Conservation (phyloP, 2,113 vertebrate species). For the Vombatus ursinus region DNA sequence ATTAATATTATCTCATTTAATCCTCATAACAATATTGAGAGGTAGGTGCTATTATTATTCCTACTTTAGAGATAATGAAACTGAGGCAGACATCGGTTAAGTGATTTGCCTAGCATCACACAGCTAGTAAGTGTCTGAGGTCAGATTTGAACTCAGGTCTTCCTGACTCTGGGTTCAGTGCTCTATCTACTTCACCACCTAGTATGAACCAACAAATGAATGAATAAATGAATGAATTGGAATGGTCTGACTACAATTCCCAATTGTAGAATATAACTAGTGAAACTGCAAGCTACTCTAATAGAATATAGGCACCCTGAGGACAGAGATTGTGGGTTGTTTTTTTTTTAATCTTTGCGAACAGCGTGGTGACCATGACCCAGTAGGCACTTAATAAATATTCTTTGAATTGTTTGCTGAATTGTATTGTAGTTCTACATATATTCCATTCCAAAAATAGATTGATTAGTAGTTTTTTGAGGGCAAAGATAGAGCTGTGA, state of each 20-base stretch:
- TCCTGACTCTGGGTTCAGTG: not conserved
- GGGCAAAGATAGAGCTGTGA: not conserved
- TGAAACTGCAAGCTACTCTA: not conserved
- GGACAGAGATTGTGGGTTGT: not conserved
- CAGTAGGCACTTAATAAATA: not conserved
- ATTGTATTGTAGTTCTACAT: not conserved
- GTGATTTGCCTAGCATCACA: not conserved
- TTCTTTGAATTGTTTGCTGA: not conserved
- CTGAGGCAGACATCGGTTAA: not conserved
- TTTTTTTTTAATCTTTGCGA: not conserved
- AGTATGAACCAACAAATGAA: not conserved
- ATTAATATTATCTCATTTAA: not conserved
- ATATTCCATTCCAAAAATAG: not conserved
- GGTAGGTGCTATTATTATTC: not conserved
- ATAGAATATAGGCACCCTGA: not conserved
- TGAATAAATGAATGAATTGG: not conserved
- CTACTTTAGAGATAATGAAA: not conserved
- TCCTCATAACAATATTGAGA: not conserved
- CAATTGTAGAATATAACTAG: not conserved
- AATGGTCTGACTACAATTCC: not conserved
- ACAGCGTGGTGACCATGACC: not conserved
- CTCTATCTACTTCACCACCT: not conserved
- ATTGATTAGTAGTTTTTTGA: not conserved
- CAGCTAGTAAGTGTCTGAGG: not conserved
- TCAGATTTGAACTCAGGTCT: not conserved